Percentiles rank a stretch among this genome's conserved stretches.
Evolutionary conservation across 2,888 invertebrate genomes (phyloP).

Genomic region (Monopis laevigella): DNA sequence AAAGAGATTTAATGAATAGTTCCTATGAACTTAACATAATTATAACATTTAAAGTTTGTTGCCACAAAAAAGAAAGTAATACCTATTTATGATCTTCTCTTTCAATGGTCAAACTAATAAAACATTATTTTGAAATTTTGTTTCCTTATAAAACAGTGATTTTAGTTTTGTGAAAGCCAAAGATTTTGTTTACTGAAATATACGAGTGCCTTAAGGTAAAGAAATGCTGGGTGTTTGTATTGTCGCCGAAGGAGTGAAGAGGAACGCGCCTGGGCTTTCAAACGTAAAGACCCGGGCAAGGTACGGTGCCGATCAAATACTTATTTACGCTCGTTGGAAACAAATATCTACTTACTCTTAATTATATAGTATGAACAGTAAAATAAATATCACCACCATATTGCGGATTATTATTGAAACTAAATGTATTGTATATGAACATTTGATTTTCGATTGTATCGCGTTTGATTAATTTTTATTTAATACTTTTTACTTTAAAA

Average conservation of each 20-base stretch:
- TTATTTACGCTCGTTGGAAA: conserved; percentile 12
- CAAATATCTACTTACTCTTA: background rate
- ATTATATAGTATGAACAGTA: background rate
- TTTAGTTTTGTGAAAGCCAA: conserved; percentile 36
- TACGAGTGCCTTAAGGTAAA: conserved; percentile 65
- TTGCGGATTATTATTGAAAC: background rate
- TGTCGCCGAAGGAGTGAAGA: conserved; percentile 35
- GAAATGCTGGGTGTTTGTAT: conserved; percentile 52
- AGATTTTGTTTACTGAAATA: conserved; percentile 60
- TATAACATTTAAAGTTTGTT: no score
- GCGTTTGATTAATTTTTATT: background rate
- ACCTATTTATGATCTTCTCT: no score
- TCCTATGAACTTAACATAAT: background rate
- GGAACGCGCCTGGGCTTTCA: conserved; percentile 80
- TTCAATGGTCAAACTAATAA: background rate
- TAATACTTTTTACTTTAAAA: no score
- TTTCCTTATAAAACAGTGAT: background rate
- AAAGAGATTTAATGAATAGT: background rate
- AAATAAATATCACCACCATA: no score
- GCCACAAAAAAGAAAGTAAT: no score
- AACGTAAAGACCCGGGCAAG: conserved; percentile 83
- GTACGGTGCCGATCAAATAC: conserved; percentile 73
- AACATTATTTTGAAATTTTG: background rate
- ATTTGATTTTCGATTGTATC: background rate
- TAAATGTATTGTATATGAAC: background rate